These are phyloP conservation scores for Acanthosepion esculentum DNA, from an alignment of 2,888 invertebrate species.

Conservation along the genomic window DNA sequence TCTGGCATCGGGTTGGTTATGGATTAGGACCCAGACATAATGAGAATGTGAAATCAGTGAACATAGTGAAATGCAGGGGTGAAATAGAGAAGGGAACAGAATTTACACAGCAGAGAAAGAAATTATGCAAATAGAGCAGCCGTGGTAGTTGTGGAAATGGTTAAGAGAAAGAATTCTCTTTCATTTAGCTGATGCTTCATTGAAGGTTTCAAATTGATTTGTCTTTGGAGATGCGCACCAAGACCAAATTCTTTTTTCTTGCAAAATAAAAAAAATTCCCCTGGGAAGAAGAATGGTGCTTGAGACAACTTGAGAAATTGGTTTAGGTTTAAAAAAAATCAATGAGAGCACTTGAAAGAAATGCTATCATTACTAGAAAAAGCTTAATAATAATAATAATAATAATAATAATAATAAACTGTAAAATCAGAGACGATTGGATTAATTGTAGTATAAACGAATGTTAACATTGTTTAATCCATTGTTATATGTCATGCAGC, in stretches of 20 bases:
- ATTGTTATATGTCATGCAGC: neutral
- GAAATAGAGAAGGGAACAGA: no score
- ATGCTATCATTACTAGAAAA: neutral
- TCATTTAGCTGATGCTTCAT: neutral
- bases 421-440: neutral
- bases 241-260: neutral
- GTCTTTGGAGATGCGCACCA: neutral
- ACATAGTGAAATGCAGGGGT: no score
- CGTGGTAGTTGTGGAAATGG: neutral
- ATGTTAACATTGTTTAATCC: neutral
- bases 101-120: no score
- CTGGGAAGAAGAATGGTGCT: neutral
- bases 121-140: neutral
- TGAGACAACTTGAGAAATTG: slow-evolving; percentile 33
- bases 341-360: neutral
- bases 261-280: neutral
- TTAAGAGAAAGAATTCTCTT: neutral
- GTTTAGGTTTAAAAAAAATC: neutral
- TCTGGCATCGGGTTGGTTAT: no score
- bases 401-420: neutral
- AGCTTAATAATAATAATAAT: neutral
- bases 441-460: neutral
- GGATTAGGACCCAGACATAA: no score
- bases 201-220: neutral
- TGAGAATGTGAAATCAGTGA: no score